Base-by-base conservation (phyloP, 2,113 vertebrate species). In the Strigops habroptila region DNA sequence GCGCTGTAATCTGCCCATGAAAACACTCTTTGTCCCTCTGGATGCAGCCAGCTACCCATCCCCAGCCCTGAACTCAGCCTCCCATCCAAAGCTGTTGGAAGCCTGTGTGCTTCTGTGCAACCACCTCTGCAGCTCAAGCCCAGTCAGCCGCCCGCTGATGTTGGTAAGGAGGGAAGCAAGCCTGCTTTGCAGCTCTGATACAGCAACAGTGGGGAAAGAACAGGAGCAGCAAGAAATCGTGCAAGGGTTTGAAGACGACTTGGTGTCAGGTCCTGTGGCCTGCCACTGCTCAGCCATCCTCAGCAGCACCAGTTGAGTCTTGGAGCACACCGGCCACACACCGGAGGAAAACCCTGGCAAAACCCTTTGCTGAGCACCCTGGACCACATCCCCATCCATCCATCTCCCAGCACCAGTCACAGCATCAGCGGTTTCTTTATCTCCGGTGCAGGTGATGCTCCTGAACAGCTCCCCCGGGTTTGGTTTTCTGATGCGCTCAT, bases 291-390 rank as follows among this genome's bases (percentile, higher is more conserved):
- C 1, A 1, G 71, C 37, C 4, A 0, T 60, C 57, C 68, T 70
- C 4, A 0, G 35, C 8, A 43, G 18, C 51, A 12, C 62, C 43
- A 39, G 12, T 1, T 24, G 43, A 55, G 78, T 15, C 49, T 24
- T 48, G 44, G 41, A 59, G 62, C 9, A 3, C 3, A 1, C 12
- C 0, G 0, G 46, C 71, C 44, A 31, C 0, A 1, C 1, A 4
- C 25, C 12, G 23, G 46, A 31, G 15, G 41, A 55, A 74, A 76
- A 43, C 63, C 49, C 30, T 3, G 2, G 24, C 9, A 7, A 27
- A 10, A 23, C 41, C 37, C 31, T 17, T 17, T 25, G 55, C 86
- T 0, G 3, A 48, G 64, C 35, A 33, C 59, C 27, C n/a, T 13
- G 13, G 39, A 27, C 46, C 5, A 0, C 41, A 18, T 39, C 14